Evolutionary conservation across 2,113 vertebrate genomes (phyloP).

Genomic region (Upupa epops): DNA sequence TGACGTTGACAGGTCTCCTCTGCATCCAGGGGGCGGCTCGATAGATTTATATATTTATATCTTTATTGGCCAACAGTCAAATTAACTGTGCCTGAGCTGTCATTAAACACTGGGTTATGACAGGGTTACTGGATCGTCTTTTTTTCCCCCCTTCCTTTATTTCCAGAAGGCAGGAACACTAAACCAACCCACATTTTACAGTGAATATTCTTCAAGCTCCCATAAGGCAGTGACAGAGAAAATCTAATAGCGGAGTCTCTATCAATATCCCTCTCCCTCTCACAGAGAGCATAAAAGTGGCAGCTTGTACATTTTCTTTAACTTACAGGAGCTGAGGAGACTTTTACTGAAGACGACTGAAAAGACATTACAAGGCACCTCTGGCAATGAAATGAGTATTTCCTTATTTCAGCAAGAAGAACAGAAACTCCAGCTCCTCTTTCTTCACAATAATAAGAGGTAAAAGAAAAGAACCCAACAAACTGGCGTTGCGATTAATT

Average conservation of each 20-base stretch:
- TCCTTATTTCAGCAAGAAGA: slow-evolving; percentile 36
- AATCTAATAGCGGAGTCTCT: not conserved
- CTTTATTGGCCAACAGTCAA: slow-evolving; percentile 29
- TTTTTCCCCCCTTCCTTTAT: slow-evolving; percentile 15
- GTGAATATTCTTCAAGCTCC: not conserved
- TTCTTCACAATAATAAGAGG: not conserved
- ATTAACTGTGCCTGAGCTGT: slow-evolving; percentile 45
- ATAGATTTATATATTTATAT: slow-evolving; percentile 22
- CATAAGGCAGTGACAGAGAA: not conserved
- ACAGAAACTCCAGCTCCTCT: not conserved
- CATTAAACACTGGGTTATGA: slow-evolving; percentile 27
- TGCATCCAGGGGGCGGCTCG: not conserved
- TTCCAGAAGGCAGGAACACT: not conserved
- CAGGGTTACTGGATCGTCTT: slow-evolving; percentile 16
- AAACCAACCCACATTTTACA: slow-evolving; percentile 16
- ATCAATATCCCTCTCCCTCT: not conserved
- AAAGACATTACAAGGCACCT: slow-evolving; percentile 32
- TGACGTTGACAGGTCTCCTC: slow-evolving; percentile 39
- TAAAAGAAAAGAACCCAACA: not conserved
- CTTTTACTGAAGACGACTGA: slow-evolving; percentile 26
- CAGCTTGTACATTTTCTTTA: slow-evolving; percentile 8
- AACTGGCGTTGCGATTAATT: not conserved
- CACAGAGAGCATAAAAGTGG: not conserved
- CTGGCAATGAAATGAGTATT: slow-evolving; percentile 29
- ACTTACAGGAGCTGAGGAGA: slow-evolving; percentile 17